These are phyloP conservation scores for Halcyon leucocephala DNA, from an alignment of 2,797 vertebrate species.

Conservation along the genomic window DNA sequence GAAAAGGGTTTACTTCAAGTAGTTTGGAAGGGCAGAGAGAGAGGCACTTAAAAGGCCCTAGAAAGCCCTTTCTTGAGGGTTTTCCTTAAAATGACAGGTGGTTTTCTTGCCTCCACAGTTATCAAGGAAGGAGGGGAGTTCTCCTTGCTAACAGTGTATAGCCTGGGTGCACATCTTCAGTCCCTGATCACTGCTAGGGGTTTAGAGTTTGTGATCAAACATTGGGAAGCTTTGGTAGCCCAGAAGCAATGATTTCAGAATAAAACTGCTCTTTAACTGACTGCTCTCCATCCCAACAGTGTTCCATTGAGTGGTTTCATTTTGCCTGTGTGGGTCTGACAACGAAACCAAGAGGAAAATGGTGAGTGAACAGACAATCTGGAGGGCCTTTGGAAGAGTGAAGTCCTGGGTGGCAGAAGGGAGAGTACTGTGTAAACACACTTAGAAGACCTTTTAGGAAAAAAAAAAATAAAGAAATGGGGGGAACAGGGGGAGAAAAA, in stretches of 20 bases:
- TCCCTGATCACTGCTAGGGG: neutral
- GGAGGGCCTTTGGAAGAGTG: neutral
- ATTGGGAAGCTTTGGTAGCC: neutral
- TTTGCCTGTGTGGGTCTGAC: constrained; percentile 97
- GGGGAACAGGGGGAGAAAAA: too few species aligned
- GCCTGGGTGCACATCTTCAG: neutral
- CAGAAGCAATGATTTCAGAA: neutral
- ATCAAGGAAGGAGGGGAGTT: neutral
- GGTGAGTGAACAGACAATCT: constrained; percentile 81
- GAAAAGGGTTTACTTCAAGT: neutral
- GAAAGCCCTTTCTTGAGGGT: neutral
- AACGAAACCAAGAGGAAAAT: constrained; percentile 98
- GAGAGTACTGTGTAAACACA: neutral
- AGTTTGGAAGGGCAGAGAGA: neutral
- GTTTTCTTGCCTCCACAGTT: neutral
- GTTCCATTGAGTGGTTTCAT: constrained; percentile 99
- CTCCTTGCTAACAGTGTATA: neutral
- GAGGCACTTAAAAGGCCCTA: too few species aligned
- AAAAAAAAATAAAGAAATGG: neutral
- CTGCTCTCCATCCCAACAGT: constrained; percentile 78
- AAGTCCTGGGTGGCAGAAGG: neutral
- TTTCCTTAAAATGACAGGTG: neutral
- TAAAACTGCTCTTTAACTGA: neutral
- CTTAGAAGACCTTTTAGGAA: neutral
- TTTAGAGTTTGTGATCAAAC: neutral